Evolutionary conservation across 1,140 invertebrate species (phyloP).

Genomic region (Drosophila neocordata): DNA sequence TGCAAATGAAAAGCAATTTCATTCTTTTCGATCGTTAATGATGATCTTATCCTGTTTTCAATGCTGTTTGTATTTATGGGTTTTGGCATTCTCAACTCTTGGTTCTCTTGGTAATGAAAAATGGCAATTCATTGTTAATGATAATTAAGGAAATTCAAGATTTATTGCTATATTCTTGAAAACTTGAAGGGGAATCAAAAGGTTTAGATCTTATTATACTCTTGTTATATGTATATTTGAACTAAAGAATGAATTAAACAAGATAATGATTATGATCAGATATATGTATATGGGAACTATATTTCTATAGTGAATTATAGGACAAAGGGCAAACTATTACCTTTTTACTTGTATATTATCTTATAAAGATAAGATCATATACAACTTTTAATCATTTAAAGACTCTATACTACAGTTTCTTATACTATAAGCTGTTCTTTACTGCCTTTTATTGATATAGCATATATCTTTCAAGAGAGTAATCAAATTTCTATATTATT

Average conservation of each 20-base stretch:
- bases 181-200: not conserved
- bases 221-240: not conserved
- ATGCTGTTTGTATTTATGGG: constrained; percentile 40
- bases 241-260: constrained; percentile 28
- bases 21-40: constrained; percentile 19
- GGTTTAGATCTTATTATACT: not conserved
- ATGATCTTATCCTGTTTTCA: constrained; percentile 71
- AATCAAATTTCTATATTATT: too few species aligned
- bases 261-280: too few species aligned
- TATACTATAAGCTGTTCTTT: too few species aligned
- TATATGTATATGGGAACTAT: too few species aligned
- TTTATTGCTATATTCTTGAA: not conserved
- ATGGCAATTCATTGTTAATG: constrained; percentile 48
- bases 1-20: constrained; percentile 57
- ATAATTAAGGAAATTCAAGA: constrained; percentile 19
- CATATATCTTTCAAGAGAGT: too few species aligned
- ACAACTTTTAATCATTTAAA: too few species aligned
- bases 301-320: too few species aligned
- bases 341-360: too few species aligned
- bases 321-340: too few species aligned
- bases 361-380: too few species aligned
- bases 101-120: constrained; percentile 48
- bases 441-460: too few species aligned
- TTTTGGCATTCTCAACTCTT: constrained; percentile 17
- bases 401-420: too few species aligned